Base-by-base conservation (phyloP, 2,888 invertebrate species). In the Alitta virens region DNA sequence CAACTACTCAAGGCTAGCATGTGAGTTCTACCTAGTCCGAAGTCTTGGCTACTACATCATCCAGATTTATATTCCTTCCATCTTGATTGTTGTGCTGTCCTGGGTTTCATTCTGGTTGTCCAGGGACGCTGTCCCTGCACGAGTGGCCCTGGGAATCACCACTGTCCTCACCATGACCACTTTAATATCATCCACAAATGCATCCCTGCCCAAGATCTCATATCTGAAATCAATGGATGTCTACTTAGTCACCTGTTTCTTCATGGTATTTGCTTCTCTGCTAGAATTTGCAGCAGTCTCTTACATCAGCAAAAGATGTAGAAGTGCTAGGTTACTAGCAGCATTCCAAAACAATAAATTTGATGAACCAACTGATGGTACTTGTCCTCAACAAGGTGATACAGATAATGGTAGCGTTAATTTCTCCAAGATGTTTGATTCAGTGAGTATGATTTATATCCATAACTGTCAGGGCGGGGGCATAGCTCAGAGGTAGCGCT, bases 241-340 rank as follows among this genome's bases (percentile, higher is more conserved):
- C 77, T 96, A 94, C 85, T 86, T 95, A 85, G 94, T 94, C 79
- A 95, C 94, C 79, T 95, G 94, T 86, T 96, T 96, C 91, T 93
- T 96, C 83, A 96, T 96, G 95, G 96, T 96, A 82, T 96, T 96
- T 87, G 95, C 95, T 77, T 94, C 94, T 84, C 87, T 97, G 82
- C 86, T 97, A 86, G 97, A 97, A 86, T 97, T 96, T 85, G 96
- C 97, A 71, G 92, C 95, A 71, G 97, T 97, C 75, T 95, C 95
- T 72, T 97, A 97, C 85, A 92, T 96, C 91, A 94, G 62, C 18
- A 67, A 65, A 46, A 43, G 62, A 40, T 55, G 46, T 21, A 46
- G 21, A 46, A n/a, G 7, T 33, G 33, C 33, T 12, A 33, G 33
- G 33, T 7, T 33, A 5, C 12, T 33, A 12, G 33, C 33, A 5